Conservation (phyloP, 2,797 vertebrate genomes). For the Leptatherina wallacei region DNA sequence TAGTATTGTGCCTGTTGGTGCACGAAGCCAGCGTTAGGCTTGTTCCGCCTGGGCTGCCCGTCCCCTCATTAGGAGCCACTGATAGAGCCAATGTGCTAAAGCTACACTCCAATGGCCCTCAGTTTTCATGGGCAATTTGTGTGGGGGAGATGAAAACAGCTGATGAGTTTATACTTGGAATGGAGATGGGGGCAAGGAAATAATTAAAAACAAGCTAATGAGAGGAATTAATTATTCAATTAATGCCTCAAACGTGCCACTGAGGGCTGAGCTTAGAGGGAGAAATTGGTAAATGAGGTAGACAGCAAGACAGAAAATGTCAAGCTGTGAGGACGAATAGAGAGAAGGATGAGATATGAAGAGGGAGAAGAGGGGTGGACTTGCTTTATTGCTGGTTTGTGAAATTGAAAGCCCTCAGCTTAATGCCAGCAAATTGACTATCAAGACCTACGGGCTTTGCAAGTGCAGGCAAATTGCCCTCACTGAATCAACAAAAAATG, state of each 20-base stretch:
- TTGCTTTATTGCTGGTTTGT: slow-evolving; percentile 70
- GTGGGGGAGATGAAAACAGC: slow-evolving; percentile 72
- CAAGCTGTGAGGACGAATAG: slow-evolving; percentile 69
- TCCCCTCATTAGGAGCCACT: slow-evolving; percentile 76
- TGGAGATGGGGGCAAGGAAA: slow-evolving; percentile 67
- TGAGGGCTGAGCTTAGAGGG: slow-evolving; percentile 60
- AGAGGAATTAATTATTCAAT: slow-evolving; percentile 84
- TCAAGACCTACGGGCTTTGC: slow-evolving; percentile 55
- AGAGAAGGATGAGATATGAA: slow-evolving; percentile 63
- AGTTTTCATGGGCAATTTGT: slow-evolving; percentile 79
- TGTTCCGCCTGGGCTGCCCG: slow-evolving; percentile 72
- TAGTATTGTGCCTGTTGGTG: slow-evolving; percentile 72
- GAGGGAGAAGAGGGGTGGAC: slow-evolving; percentile 47
- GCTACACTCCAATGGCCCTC: slow-evolving; percentile 56
- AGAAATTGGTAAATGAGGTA: slow-evolving; percentile 67
- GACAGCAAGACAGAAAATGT: slow-evolving; percentile 68
- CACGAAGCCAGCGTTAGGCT: slow-evolving; percentile 71
- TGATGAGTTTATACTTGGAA: slow-evolving; percentile 70
- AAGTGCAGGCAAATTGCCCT: slow-evolving; percentile 60
- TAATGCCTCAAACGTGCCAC: slow-evolving; percentile 76
- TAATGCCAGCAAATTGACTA: slow-evolving; percentile 75
- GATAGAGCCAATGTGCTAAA: slow-evolving; percentile 60
- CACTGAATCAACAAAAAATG: slow-evolving; percentile 65
- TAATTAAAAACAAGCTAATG: slow-evolving; percentile 84
- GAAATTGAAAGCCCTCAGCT: slow-evolving; percentile 72